Conservation (phyloP, 2,888 invertebrate species). For the Stenolophus ochropezus region DNA sequence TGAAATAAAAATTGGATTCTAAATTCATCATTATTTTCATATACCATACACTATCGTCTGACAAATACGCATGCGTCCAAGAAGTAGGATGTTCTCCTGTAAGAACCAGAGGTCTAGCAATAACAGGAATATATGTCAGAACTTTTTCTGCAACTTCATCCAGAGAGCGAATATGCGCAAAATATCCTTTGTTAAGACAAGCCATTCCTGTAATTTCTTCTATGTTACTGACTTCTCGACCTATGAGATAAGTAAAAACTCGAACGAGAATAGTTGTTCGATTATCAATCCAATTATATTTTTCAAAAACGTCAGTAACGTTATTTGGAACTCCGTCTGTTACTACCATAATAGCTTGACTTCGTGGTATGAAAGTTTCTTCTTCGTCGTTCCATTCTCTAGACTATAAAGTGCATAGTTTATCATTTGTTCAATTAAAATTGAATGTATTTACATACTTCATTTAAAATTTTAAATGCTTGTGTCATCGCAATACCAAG, state of each 20-base stretch:
- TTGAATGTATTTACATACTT: conserved; percentile 72
- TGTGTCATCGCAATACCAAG: conserved; percentile 86
- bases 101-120: conserved; percentile 89
- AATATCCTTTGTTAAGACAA: conserved; percentile 95
- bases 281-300: conserved; percentile 85
- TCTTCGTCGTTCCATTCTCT: conserved; percentile 75
- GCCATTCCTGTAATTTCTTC: conserved; percentile 95
- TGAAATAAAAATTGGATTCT: conserved; percentile 27
- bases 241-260: conserved; percentile 96
- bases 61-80: conserved; percentile 94
- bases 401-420: conserved; percentile 70
- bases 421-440: not conserved
- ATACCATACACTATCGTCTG: conserved; percentile 84
- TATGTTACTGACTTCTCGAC: conserved; percentile 93
- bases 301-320: conserved; percentile 88
- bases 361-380: conserved; percentile 80
- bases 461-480: conserved; percentile 88
- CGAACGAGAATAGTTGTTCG: conserved; percentile 87
- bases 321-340: conserved; percentile 96
- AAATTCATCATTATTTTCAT: not conserved
- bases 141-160: conserved; percentile 98
- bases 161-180: conserved; percentile 94
- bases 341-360: conserved; percentile 96
- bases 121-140: conserved; percentile 95
- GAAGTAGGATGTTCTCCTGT: conserved; percentile 87